Conservation (phyloP, 1,140 invertebrate species). For the Arctopsyche grandis region DNA sequence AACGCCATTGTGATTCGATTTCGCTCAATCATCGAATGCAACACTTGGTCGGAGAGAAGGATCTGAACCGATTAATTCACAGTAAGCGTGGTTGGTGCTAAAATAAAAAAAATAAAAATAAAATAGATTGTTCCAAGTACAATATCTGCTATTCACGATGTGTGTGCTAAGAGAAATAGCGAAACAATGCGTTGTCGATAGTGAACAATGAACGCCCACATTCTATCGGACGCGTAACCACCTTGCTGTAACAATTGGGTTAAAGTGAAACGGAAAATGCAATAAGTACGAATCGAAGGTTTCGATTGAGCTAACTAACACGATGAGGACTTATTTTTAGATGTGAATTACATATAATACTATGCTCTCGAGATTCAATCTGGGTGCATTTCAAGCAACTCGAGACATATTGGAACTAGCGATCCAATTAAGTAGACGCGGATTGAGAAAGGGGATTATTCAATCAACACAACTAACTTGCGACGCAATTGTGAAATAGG, state of each 20-base stretch:
- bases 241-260: conserved; percentile 16
- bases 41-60: background rate
- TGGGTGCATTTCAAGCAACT: too few relatives aligned
- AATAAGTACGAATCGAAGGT: background rate
- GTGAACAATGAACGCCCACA: conserved; percentile 34
- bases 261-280: background rate
- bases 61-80: background rate
- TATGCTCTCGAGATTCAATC: too few relatives aligned
- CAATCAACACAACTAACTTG: too few relatives aligned
- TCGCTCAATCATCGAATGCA: conserved; percentile 17
- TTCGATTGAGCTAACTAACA: too few relatives aligned
- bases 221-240: background rate
- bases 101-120: background rate
- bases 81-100: background rate
- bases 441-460: too few relatives aligned
- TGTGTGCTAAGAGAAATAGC: background rate
- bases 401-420: too few relatives aligned
- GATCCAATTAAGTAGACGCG: too few relatives aligned
- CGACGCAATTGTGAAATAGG: too few relatives aligned
- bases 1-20: conserved; percentile 8
- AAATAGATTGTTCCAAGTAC: background rate
- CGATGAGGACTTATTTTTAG: too few relatives aligned
- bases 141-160: conserved; percentile 13
- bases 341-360: too few relatives aligned
- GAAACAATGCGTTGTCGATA: conserved; percentile 31